Base-by-base conservation (phyloP, 2,113 vertebrate genomes). In the Sander vitreus region DNA sequence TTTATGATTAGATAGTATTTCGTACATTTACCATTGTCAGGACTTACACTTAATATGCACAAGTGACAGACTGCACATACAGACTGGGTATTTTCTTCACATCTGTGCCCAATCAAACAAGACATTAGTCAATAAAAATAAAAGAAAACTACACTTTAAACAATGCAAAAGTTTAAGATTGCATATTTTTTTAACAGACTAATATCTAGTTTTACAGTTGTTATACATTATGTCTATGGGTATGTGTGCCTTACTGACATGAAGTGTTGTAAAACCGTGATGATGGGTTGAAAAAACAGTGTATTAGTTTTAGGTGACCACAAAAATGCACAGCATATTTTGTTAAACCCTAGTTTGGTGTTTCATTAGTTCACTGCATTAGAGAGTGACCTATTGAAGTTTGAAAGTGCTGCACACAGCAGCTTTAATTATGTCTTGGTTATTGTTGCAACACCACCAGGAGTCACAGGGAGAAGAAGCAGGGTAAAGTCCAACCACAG, bases 361-460 rank as follows among this genome's bases (percentile, higher is more conserved):
- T 71, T 66, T n/a, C 23, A 73, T 76, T 69, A 48, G 64, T 30
- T 68, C 21, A 25, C 39, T 71, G 39, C 47, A 68, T 77, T 70
- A 68, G 1, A 78, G 71, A 63, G 43, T 77, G 63, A 66, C 76
- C 47, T 33, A n/a, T 48, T 76, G 55, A 59, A 53, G 65, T 84
- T 59, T 74, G 14, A 70, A 76, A 60, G 25, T 57, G 84, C 69
- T 73, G 16, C 69, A 69, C 36, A 15, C 62, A 50, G 62, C 60
- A 16, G n/a, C 60, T 78, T 66, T 69, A 54, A 80, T 82, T 57
- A 66, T 23, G n/a, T 67, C 59, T 72, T 25, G 47, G 27, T 76
- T 76, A 60, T 68, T 87, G 84, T 68, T 87, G 81, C 79, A 57
- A 65, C 72, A 69, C 55, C 55, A 45, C 53, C 58, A 30, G 36